Conservation (phyloP, 2,113 vertebrate genomes). For the Rhinoderma darwinii region DNA sequence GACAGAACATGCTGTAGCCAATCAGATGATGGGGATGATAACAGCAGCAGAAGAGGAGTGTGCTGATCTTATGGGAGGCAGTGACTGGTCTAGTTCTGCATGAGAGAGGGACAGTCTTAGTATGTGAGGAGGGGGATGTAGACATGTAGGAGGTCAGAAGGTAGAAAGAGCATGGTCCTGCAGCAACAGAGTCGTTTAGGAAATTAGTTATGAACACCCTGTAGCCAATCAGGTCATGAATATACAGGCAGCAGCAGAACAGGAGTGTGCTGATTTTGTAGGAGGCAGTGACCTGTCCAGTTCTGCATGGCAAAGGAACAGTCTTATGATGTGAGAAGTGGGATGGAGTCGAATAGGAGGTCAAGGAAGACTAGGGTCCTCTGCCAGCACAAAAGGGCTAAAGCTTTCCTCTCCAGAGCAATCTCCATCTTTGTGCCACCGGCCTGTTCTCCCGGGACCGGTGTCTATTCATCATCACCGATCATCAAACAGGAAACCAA, state of each 20-base stretch:
- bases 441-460: background rate
- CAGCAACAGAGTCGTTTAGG: background rate
- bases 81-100: no score
- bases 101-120: no score
- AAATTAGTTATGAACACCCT: background rate
- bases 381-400: no score
- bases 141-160: background rate
- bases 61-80: background rate
- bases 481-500: slow-evolving; percentile 4
- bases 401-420: background rate
- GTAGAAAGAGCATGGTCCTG: background rate
- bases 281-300: background rate
- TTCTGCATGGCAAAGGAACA: background rate
- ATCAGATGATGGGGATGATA: no score
- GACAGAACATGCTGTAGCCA: no score
- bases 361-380: background rate
- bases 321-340: background rate
- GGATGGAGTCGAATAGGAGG: background rate
- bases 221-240: background rate
- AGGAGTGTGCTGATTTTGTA: background rate
- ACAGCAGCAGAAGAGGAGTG: background rate
- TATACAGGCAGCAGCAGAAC: background rate
- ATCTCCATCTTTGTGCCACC: background rate
- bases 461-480: background rate
- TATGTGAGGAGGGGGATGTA: no score